Base-by-base conservation (phyloP, 2,113 vertebrate species). In the Sclerurus mexicanus region DNA sequence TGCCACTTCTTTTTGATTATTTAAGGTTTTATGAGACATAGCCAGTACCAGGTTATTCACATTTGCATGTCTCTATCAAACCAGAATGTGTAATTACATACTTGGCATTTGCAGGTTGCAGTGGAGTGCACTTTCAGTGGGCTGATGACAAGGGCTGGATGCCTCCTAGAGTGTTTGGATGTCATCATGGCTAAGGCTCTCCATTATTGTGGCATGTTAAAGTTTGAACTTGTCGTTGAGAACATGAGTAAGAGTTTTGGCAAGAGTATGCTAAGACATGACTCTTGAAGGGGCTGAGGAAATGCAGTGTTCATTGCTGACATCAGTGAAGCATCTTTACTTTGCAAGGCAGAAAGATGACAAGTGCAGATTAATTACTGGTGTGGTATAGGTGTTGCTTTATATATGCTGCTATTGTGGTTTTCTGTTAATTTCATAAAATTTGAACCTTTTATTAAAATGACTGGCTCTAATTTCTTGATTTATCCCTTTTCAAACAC, bases 401-500 rank as follows among this genome's bases (percentile, higher is more conserved):
- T 67, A 49, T 79, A 21, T 62, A 40, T 42, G 55, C 56, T 56
- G 50, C 50, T 75, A 4, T 47, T 84, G 64, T 31, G 18, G 21
- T 78, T 95, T 92, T 90, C 52, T 86, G 10, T 78, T 63, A 30
- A 47, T 86, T 95, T 90, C 44, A 84, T 93, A 92, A 71, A 80
- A 83, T 74, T 89, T 78, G 56, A 59, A 4, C 81, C 39, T 31
- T 88, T 59, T 86, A 75, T 84, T 96, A 59, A 77, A 95, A 84
- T 20, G 55, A 67, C 30, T 71, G 47, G 3, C 44, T 90, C 47
- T 71, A 67, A 89, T 95, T 95, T 96, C 93, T 83, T 72, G 89
- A 44, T 84, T 90, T 35, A 92, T 88, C 42, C 56, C 11, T 67
- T 93, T 77, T 55, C 50, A 64, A 89, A 78, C 31, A 56, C 40